Percentiles rank a stretch among this genome's conserved stretches.
Evolutionary conservation across 2,797 vertebrate species (phyloP).

Genomic region (Amniataba percoides): DNA sequence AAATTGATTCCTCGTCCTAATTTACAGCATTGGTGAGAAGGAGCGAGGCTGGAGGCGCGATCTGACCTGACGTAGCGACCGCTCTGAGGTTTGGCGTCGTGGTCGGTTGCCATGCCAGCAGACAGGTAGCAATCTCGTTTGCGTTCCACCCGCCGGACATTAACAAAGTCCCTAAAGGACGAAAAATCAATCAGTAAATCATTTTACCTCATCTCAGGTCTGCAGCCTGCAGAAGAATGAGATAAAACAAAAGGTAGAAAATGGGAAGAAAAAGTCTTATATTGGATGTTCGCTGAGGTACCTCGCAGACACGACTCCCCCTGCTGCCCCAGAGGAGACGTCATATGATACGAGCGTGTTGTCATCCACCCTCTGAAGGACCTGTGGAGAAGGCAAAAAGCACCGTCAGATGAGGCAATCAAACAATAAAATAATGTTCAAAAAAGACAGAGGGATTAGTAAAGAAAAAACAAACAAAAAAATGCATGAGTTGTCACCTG

Average conservation of each 20-base stretch:
- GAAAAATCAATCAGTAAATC: slow-evolving; percentile 24
- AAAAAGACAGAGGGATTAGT: accelerated
- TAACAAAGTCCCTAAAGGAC: slow-evolving; percentile 92
- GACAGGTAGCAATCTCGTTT: slow-evolving; percentile 93
- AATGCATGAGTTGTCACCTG: slow-evolving; percentile 85
- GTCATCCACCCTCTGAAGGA: slow-evolving; percentile 94
- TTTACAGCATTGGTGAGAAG: slow-evolving; percentile 20
- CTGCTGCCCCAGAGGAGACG: slow-evolving; percentile 92
- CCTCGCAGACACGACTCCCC: slow-evolving; percentile 95
- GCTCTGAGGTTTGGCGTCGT: slow-evolving; percentile 87
- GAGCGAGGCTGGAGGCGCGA: neutral
- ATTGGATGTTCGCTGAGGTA: slow-evolving; percentile 61
- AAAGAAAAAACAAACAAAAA: neutral
- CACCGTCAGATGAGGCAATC: neutral
- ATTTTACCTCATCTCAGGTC: slow-evolving; percentile 5
- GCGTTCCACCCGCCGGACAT: slow-evolving; percentile 94
- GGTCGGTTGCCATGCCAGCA: slow-evolving; percentile 91
- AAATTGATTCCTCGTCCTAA: slow-evolving; percentile 9
- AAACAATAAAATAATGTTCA: neutral
- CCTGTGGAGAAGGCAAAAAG: slow-evolving; percentile 77
- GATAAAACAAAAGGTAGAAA: neutral
- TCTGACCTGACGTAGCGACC: slow-evolving; percentile 92
- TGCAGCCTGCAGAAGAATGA: neutral
- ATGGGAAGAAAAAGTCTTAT: neutral
- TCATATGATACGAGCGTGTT: slow-evolving; percentile 95